phyloP scores from a whole-genome alignment of 2,113 vertebrate species.

The Martes martes region DNA sequence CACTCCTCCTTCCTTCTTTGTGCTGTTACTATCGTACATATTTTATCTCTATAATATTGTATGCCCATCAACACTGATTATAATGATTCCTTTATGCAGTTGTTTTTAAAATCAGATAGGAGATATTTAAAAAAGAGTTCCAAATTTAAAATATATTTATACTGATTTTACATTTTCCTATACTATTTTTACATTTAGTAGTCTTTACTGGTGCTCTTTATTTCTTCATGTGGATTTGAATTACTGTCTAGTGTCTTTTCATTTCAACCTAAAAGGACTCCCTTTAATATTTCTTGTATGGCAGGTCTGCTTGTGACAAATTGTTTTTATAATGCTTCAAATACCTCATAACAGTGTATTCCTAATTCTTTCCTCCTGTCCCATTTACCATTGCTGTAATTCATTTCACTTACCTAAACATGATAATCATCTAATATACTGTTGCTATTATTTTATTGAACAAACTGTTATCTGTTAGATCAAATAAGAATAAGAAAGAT shows the following conservation, averaged over 20 bases:
- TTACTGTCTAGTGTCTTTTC: background rate
- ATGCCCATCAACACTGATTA: background rate
- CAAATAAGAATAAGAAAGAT: background rate
- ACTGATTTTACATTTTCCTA: background rate
- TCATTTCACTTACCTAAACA: background rate
- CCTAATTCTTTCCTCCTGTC: background rate
- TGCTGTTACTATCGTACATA: background rate
- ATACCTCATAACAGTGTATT: background rate
- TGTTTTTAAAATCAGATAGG: background rate
- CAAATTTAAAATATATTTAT: background rate
- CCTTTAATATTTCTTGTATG: background rate
- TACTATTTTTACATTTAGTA: background rate
- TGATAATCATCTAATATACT: background rate
- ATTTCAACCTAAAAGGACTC: background rate
- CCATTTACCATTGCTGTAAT: background rate
- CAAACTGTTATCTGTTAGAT: background rate
- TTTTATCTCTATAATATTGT: background rate
- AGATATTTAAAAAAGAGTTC: background rate
- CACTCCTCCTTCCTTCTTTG: background rate
- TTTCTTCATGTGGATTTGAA: background rate
- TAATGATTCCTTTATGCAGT: background rate
- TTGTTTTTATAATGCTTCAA: background rate
- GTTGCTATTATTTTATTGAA: background rate
- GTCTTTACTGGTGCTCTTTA: background rate
- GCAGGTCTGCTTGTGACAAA: background rate